phyloP scores from a whole-genome alignment of 2,113 vertebrate genomes.

The Lepus timidus region DNA sequence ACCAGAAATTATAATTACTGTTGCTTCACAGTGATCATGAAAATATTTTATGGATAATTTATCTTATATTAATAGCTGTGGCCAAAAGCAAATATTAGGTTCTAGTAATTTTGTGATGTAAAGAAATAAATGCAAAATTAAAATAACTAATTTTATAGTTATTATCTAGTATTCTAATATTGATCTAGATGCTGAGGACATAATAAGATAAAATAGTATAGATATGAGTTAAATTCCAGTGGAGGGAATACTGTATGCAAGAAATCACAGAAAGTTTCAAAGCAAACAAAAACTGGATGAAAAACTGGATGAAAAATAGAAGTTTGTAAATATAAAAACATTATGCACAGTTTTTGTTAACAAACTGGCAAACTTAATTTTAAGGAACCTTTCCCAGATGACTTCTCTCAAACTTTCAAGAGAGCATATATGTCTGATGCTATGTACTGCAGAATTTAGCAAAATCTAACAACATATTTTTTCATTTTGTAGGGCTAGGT shows the following conservation, averaged over 20 bases:
- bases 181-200: neutral
- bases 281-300: neutral
- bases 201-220: neutral
- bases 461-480: neutral
- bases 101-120: neutral
- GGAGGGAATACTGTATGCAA: neutral
- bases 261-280: neutral
- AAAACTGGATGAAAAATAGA: no score
- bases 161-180: neutral
- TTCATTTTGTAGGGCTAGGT: neutral
- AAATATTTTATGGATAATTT: neutral
- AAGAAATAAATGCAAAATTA: neutral
- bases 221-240: neutral
- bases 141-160: neutral
- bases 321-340: neutral
- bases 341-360: neutral
- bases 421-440: neutral
- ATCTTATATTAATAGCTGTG: neutral
- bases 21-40: neutral
- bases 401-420: neutral
- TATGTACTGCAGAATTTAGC: neutral
- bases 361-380: neutral
- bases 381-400: neutral
- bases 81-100: neutral
- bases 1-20: neutral